These are phyloP conservation scores for Antitype chi DNA, from an alignment of 2,888 invertebrate genomes.

Conservation along the genomic window DNA sequence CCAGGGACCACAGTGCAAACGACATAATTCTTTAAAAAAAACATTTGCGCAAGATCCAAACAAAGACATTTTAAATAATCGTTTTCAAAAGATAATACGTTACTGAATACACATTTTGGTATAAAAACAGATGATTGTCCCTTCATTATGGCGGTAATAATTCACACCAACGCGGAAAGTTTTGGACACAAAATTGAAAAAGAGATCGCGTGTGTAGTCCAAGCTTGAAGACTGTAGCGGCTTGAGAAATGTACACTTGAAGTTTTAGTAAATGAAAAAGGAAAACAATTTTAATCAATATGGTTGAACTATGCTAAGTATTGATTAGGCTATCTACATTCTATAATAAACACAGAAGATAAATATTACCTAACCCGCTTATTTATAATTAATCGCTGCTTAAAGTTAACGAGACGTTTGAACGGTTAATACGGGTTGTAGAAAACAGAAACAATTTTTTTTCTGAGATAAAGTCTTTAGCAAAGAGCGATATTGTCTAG, in stretches of 20 bases:
- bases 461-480: no score
- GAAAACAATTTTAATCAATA: no score
- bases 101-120: conserved; percentile 60
- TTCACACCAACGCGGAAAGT: conserved; percentile 77
- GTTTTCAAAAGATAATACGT: conserved; percentile 56
- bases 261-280: not conserved
- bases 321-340: no score
- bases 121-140: conserved; percentile 72
- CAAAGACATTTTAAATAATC: conserved; percentile 56
- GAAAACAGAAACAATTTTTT: no score
- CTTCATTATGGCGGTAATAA: conserved; percentile 76
- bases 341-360: no score
- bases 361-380: no score
- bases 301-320: no score
- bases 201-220: conserved; percentile 50
- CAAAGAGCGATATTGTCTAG: no score
- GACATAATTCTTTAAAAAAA: conserved; percentile 18
- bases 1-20: conserved; percentile 18
- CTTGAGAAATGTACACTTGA: not conserved
- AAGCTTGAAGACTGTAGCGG: conserved; percentile 37
- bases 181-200: conserved; percentile 72
- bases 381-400: no score
- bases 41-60: conserved; percentile 35
- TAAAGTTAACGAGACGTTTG: no score
- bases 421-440: no score